Base-by-base conservation (phyloP, 2,888 invertebrate species). In the Drosophila planitibia region DNA sequence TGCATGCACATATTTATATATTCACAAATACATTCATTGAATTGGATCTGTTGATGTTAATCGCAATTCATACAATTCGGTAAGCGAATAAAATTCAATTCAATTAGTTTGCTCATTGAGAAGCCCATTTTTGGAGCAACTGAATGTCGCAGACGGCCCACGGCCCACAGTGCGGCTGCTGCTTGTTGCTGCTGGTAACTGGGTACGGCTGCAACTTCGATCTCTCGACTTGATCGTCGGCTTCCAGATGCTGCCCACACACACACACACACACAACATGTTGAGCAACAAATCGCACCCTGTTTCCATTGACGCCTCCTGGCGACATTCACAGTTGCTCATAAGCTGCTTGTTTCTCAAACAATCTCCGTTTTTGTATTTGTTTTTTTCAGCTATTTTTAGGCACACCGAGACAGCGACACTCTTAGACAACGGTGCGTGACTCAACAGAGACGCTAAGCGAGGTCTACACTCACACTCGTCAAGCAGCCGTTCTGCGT, bases 81-180 rank as follows among this genome's bases (percentile, higher is more conserved):
- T 79, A 74, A 81, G 86, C 76, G 73, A 66, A 63, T 64, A 55
- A 65, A 70, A 81, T 53, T 41, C 54, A 73, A 70, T 78, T 87
- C 71, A 76, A 88, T 85, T 87, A 76, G 70, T 73, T 82, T 89
- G 85, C 64, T 76, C 82, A 87, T 89, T 85, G 85, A 89, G 67
- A 77, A 52, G 67, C 14, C 85, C 89, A 75, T 86, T 82, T 86
- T 81, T 70, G 85, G 90, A 66, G 62, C 47, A 74, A 58, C 73
- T 75, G 61, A 81, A 74, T 81, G 77, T 70, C 70, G 73, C 66
- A 63, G 68, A 62, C 85, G 53, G 70, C 67, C 79, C 69, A 74
- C 89, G 64, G 54, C 64, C 74, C 67, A 62, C 77, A 33, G 39
- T 30, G 2, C 9, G 16, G 28, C 32, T 25, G 54, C 3, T 35